These are phyloP conservation scores for Papilio gigon DNA, from an alignment of 2,888 invertebrate genomes.

Conservation along the genomic window DNA sequence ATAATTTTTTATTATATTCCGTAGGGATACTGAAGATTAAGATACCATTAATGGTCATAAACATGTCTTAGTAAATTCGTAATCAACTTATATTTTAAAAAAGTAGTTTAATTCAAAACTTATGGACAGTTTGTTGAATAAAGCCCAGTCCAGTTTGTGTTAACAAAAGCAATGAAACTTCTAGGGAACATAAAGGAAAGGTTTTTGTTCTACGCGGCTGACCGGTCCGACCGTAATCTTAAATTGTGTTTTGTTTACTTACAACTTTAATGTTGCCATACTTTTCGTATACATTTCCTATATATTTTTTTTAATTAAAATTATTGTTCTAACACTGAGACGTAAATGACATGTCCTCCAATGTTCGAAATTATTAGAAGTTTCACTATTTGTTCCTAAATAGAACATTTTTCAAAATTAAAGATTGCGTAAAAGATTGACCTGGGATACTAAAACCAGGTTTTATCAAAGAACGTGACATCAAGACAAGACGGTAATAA, in stretches of 20 bases:
- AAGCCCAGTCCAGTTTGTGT: constrained; percentile 1
- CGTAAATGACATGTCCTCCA: not conserved
- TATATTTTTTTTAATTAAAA: not conserved
- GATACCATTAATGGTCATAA: no score
- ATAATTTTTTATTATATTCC: no score
- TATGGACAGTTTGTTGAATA: no score
- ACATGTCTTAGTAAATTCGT: no score
- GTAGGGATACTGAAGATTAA: no score
- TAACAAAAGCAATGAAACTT: constrained; percentile 15
- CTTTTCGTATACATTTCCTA: not conserved
- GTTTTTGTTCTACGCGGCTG: constrained; percentile 3
- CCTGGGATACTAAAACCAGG: no score
- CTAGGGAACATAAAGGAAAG: not conserved
- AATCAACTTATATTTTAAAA: no score
- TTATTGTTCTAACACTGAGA: no score
- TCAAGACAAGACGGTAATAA: no score
- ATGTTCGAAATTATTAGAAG: not conserved
- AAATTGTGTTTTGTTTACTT: constrained; percentile 58
- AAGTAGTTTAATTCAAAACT: no score
- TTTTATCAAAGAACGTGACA: no score
- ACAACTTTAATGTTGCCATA: constrained; percentile 26
- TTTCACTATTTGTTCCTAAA: no score
- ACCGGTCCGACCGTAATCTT: constrained; percentile 1
- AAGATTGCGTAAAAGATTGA: not conserved
- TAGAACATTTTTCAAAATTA: not conserved